phyloP scores from a whole-genome alignment of 37 sponge, comb jelly and placozoan genomes.

The Spongia lamella region DNA sequence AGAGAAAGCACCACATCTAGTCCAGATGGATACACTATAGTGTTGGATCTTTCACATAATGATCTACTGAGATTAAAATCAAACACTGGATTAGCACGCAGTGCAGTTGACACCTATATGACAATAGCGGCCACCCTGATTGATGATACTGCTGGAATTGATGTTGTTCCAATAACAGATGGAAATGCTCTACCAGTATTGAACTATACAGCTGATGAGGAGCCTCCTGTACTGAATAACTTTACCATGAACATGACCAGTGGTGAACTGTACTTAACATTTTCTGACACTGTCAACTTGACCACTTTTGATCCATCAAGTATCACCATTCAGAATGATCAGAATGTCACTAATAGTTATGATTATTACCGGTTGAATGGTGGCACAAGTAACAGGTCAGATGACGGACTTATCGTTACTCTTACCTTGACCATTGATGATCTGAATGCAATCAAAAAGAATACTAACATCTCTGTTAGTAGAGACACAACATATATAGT shows the following conservation, averaged over 20 bases:
- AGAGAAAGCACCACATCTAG: constrained; percentile 61
- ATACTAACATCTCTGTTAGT: constrained; percentile 59
- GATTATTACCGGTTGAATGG: constrained; percentile 48
- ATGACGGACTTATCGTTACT: constrained; percentile 50
- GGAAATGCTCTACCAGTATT: constrained; percentile 59
- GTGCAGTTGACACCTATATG: constrained; percentile 69
- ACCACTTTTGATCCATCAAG: constrained; percentile 63
- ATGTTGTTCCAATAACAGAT: constrained; percentile 88
- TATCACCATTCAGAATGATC: constrained; percentile 41
- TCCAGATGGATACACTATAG: constrained; percentile 77
- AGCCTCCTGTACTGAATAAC: constrained; percentile 60
- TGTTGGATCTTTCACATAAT: constrained; percentile 65
- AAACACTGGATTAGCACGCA: constrained; percentile 68
- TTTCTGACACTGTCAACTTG: constrained; percentile 88
- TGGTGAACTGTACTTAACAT: constrained; percentile 61
- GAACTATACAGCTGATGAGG: constrained; percentile 66
- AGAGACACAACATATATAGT: constrained; percentile 52
- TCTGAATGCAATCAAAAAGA: constrained; percentile 78
- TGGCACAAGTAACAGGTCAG: constrained; percentile 44
- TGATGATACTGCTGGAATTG: constrained; percentile 73
- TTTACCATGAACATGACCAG: constrained; percentile 77
- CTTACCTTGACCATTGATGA: constrained; percentile 50
- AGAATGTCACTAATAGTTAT: constrained; percentile 19
- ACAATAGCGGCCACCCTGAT: constrained; percentile 78
- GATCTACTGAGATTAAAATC: constrained; percentile 83